phyloP scores from a whole-genome alignment of 2,797 vertebrate species.

The Cephalopachus bancanus region DNA sequence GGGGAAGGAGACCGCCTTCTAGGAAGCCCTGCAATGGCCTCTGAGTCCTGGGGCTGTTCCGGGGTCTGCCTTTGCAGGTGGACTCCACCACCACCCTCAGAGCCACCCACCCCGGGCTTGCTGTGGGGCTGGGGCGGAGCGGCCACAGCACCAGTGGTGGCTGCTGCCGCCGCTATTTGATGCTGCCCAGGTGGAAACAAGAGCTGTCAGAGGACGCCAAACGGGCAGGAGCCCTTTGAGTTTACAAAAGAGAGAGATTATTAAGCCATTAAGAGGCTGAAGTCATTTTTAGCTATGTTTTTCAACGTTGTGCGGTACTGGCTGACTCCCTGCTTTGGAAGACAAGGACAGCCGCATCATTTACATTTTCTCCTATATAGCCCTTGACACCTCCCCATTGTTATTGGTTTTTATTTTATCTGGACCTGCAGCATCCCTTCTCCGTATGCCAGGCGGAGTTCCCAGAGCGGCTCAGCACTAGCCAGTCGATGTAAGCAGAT shows the following conservation, averaged over 20 bases:
- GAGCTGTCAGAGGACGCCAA: not conserved
- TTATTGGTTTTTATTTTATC: not conserved
- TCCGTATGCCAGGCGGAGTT: not conserved
- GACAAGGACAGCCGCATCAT: not conserved
- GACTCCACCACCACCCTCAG: no score
- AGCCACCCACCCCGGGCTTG: no score
- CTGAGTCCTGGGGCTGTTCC: not conserved
- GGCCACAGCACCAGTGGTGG: fast-evolving
- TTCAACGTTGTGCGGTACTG: not conserved
- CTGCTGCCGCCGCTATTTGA: not conserved
- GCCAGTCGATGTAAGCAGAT: not conserved
- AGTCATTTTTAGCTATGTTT: not conserved
- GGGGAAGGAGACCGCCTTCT: not conserved
- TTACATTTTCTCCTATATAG: not conserved
- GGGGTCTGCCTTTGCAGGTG: not conserved
- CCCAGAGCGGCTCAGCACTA: not conserved
- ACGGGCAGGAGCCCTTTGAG: not conserved
- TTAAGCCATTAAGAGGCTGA: not conserved
- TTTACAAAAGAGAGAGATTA: not conserved
- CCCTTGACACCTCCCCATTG: not conserved
- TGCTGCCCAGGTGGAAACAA: not conserved
- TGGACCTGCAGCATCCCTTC: not conserved
- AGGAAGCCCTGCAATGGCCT: not conserved
- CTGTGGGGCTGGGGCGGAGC: fast-evolving
- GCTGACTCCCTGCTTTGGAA: not conserved